Evolutionary conservation across 2,113 vertebrate species (phyloP).

Genomic region (Rhagologus leucostigma): DNA sequence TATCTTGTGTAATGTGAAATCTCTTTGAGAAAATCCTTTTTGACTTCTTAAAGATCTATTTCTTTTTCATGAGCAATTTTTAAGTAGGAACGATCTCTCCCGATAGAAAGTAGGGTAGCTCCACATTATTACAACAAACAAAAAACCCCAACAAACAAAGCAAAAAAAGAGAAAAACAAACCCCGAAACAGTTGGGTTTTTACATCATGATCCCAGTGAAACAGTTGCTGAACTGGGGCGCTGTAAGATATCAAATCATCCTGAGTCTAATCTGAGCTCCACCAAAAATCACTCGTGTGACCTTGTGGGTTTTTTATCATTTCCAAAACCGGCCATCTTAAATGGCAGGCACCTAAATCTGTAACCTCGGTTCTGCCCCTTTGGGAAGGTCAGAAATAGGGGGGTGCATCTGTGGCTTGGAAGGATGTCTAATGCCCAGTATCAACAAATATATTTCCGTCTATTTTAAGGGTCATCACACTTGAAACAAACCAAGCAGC

Average conservation of each 20-base stretch:
- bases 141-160: not conserved
- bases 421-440: not conserved
- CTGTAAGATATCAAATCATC: not conserved
- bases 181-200: not conserved
- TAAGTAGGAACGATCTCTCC: accelerated
- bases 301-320: not conserved
- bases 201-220: not conserved
- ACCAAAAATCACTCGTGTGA: not conserved
- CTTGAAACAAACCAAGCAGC: not conserved
- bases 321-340: not conserved
- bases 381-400: not conserved
- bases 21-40: not conserved
- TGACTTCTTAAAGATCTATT: not conserved
- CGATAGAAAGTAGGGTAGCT: not conserved
- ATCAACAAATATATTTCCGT: not conserved
- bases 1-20: not conserved
- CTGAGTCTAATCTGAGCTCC: not conserved
- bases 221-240: not conserved
- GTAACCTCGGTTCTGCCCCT: not conserved
- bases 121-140: not conserved
- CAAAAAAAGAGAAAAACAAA: not conserved
- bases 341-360: not conserved
- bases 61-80: not conserved
- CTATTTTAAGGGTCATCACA: not conserved
- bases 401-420: not conserved